phyloP scores from a whole-genome alignment of 2,888 invertebrate genomes.

The Acleris literana region DNA sequence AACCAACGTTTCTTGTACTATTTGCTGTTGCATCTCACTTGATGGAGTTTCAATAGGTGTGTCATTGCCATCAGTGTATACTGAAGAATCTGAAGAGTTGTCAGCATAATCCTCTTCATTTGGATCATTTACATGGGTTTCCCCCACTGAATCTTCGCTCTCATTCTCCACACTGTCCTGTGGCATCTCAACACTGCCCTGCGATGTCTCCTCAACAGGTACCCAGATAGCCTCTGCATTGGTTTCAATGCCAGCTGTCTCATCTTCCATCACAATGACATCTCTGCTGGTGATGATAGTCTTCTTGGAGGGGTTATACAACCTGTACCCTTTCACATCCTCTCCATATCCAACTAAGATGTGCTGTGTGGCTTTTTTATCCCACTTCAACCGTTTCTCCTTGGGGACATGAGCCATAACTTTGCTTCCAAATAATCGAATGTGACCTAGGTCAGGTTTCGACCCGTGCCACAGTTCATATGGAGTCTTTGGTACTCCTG shows the following conservation, averaged over 20 bases:
- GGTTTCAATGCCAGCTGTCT: neutral
- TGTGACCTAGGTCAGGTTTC: too few relatives aligned
- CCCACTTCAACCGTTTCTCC: constrained; percentile 34
- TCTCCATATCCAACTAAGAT: constrained; percentile 32
- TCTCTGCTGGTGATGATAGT: constrained; percentile 39
- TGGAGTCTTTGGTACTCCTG: constrained; percentile 38
- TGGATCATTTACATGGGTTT: neutral
- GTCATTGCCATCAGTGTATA: neutral
- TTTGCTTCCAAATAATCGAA: constrained; percentile 21
- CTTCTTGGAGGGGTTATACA: constrained; percentile 38
- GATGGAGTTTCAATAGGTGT: constrained; percentile 1
- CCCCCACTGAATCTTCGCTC: too few relatives aligned
- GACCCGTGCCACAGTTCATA: constrained; percentile 29
- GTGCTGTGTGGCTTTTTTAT: constrained; percentile 23
- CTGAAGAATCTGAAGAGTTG: neutral
- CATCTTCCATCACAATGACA: constrained; percentile 37
- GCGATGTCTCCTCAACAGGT: neutral
- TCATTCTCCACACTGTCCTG: neutral
- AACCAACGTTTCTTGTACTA: neutral
- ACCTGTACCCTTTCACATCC: constrained; percentile 29
- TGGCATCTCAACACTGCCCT: neutral
- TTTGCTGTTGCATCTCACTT: neutral
- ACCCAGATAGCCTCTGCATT: neutral
- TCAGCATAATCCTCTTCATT: neutral
- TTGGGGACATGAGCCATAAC: constrained; percentile 22